phyloP scores from a whole-genome alignment of 1,140 invertebrate species.

The Thaumetopoea pityocampa region DNA sequence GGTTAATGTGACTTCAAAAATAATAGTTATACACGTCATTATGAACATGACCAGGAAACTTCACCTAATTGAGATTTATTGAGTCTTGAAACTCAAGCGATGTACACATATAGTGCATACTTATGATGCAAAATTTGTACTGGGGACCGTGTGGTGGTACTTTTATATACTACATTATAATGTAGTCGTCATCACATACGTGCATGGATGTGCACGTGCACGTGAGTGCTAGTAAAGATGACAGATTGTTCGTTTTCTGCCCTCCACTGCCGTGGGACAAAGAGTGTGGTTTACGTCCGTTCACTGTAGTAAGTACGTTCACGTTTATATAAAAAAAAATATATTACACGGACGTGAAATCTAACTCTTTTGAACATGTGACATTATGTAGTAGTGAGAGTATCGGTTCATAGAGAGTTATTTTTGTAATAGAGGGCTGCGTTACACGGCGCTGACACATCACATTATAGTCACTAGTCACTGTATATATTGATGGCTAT shows the following conservation, averaged over 20 bases:
- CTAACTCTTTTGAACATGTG: conserved; percentile 23
- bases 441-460: neutral
- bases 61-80: conserved; percentile 5
- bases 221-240: conserved; percentile 2
- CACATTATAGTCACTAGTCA: too few species aligned
- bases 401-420: conserved; percentile 36
- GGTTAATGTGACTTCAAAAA: conserved; percentile 29
- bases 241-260: conserved; percentile 6
- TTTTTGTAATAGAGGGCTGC: conserved; percentile 38
- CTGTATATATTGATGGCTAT: too few species aligned
- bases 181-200: conserved; percentile 15
- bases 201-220: conserved; percentile 10
- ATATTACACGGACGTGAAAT: conserved; percentile 18
- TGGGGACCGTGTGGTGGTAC: conserved; percentile 20
- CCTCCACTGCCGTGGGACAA: conserved; percentile 11
- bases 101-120: conserved; percentile 15
- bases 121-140: conserved; percentile 21
- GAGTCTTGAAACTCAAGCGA: conserved; percentile 7
- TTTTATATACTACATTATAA: conserved; percentile 26
- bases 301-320: neutral
- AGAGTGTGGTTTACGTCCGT: conserved; percentile 16
- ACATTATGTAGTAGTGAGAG: conserved; percentile 26
- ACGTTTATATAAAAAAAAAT: conserved; percentile 8
- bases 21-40: conserved; percentile 28
- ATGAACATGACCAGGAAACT: conserved; percentile 6